Conservation (phyloP, 2,113 vertebrate genomes). For the Vulpes vulpes region DNA sequence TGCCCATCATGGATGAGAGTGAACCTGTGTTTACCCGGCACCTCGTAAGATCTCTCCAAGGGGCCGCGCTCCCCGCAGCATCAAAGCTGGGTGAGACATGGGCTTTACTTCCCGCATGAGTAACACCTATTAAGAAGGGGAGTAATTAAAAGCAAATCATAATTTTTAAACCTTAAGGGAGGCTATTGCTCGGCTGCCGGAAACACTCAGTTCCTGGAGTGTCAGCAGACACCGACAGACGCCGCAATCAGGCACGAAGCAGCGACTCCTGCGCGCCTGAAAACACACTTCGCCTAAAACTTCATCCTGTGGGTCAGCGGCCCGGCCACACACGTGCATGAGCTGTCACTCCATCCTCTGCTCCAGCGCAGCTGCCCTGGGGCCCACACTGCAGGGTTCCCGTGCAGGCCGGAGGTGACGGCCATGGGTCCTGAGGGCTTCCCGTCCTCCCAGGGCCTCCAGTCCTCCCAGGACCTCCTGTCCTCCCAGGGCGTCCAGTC, state of each 20-base stretch:
- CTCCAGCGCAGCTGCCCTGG: no score
- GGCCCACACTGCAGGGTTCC: no score
- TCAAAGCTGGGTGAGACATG: slow-evolving; percentile 59
- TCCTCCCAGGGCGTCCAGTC: no score
- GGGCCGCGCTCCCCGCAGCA: slow-evolving; percentile 53
- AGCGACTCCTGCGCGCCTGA: background rate
- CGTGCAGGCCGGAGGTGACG: no score
- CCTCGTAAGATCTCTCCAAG: slow-evolving; percentile 43
- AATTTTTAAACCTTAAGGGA: slow-evolving; percentile 74
- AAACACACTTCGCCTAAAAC: background rate
- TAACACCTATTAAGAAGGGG: slow-evolving; percentile 62
- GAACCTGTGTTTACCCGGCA: slow-evolving; percentile 65
- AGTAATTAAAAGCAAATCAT: slow-evolving; percentile 77
- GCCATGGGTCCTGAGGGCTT: no score
- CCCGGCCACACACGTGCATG: no score
- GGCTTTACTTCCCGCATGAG: slow-evolving; percentile 72
- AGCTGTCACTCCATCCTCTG: no score
- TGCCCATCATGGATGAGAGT: slow-evolving; percentile 26
- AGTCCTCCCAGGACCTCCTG: no score
- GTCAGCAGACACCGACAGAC: background rate
- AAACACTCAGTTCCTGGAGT: slow-evolving; percentile 52
- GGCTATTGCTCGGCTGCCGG: slow-evolving; percentile 5
- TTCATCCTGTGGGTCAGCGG: background rate
- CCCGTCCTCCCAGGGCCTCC: no score
- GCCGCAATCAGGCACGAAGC: slow-evolving; percentile 20